Conservation (phyloP, 2,113 vertebrate genomes). For the Turnix velox region DNA sequence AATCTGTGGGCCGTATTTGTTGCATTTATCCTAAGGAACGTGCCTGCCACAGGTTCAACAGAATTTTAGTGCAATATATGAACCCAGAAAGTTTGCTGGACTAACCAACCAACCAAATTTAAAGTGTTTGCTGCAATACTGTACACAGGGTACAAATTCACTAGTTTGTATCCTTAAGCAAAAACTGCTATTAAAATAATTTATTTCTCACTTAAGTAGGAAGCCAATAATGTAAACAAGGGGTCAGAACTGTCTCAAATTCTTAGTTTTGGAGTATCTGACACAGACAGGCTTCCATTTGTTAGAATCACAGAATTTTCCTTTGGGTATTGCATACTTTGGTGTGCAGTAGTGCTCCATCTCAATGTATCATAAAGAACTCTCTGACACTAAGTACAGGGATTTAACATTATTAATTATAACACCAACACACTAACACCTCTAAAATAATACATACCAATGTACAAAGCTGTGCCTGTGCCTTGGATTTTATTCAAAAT, state of each 20-base stretch:
- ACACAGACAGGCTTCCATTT: slow-evolving; percentile 67
- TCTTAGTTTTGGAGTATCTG: slow-evolving; percentile 66
- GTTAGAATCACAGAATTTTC: slow-evolving; percentile 67
- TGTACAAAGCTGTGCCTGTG: slow-evolving; percentile 69
- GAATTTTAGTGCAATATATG: slow-evolving; percentile 97
- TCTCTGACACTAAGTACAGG: slow-evolving; percentile 68
- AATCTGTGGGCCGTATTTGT: slow-evolving; percentile 85
- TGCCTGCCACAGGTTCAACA: slow-evolving; percentile 93
- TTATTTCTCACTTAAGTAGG: slow-evolving; percentile 64
- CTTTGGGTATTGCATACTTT: slow-evolving; percentile 80
- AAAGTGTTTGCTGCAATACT: slow-evolving; percentile 80
- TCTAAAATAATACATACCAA: slow-evolving; percentile 66
- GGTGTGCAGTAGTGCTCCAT: slow-evolving; percentile 80
- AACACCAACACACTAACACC: slow-evolving; percentile 74
- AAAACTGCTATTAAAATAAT: slow-evolving; percentile 56
- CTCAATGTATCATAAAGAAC: slow-evolving; percentile 73
- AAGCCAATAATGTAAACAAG: slow-evolving; percentile 78
- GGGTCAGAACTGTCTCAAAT: slow-evolving; percentile 73
- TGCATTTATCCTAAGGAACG: slow-evolving; percentile 94
- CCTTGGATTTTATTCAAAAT: slow-evolving; percentile 61
- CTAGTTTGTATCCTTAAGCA: slow-evolving; percentile 67
- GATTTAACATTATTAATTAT: slow-evolving; percentile 48
- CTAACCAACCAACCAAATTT: slow-evolving; percentile 77
- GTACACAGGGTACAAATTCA: slow-evolving; percentile 71
- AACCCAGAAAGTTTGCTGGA: slow-evolving; percentile 90